Evolutionary conservation across 1,140 invertebrate species (phyloP), one percentile per base, ranked within the genome.

Genomic region (Epicauta chinensis): DNA sequence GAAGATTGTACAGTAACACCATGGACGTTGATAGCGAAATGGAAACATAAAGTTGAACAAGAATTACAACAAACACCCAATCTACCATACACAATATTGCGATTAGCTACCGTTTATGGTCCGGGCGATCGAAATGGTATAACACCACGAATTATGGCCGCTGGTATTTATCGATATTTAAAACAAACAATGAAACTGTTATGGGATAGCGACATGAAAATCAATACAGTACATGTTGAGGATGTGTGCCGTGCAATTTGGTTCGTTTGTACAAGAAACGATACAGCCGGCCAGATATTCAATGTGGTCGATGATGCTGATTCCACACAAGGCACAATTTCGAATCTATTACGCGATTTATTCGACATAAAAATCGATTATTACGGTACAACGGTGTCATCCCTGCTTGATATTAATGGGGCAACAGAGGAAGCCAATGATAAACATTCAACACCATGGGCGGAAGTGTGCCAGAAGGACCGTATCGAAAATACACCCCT

Each of bases 351-450:
- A 6, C 81, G 86, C 1, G 84, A 91, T 55, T 79, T 95, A 59
- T 93, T 92, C 70, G 81, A 85, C 58, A 87, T 95, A 40, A 86
- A 91, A 61, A 83, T 91, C 50, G 87, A 91, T 68, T 94, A 91
- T 67, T 87, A 86, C 72, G 90, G 89, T 14, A 82, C 81, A 32
- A 73, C 86, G 2, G 74, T 91, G 45, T 91, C 89, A 11, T 83
- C 82, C 23, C 59, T 92, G 41, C 85, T 87, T 15, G 86, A 87
- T 71, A 75, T 90, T 71, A 77, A 75, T n/a, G 76, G 78, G 15
- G 81, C 91, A 16, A 85, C 90, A 0, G 89, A 92, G 55, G 90
- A 94, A 61, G 88, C 89, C 0, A 94, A 94, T 71, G 91, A 94
- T 67, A 93, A 93, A 67, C 92, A 94, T 70, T 80, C 93, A 73